Base-by-base conservation (phyloP, 1,140 invertebrate genomes). In the Plutomurus gul region DNA sequence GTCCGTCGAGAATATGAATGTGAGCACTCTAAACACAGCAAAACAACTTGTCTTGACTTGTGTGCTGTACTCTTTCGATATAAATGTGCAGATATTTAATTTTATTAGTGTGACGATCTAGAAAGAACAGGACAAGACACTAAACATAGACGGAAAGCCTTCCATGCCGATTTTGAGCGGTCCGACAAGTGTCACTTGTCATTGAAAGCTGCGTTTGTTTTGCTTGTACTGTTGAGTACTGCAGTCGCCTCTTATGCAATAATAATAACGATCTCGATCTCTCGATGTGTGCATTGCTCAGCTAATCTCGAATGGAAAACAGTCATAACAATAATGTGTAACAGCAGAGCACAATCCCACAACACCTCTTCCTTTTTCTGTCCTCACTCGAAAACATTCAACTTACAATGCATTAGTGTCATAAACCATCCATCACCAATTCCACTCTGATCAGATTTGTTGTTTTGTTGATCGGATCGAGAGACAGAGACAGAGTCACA, bases 81-180 rank as follows among this genome's bases (percentile, higher is more conserved):
- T 65, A 65, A 65, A 36, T 65, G 56, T 65, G 25, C 8, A 30
- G 56, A 65, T 65, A 65, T 65, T 65, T 65, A n/a, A n/a, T n/a
- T n/a, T n/a, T n/a, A n/a, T n/a, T n/a, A n/a, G n/a, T 65, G 36
- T 65, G 56, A 65, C 25, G 27, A 65, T 25, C 30, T 65, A 33
- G 56, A 30, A 27, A 65, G 36, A 65, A 65, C 56, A 60, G 16
- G 51, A 33, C 51, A 33, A 33, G 27, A 33, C 27, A 65, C 56
- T 65, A 65, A 65, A 65, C 56, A 65, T 65, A 65, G 56, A 65
- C 27, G n/a, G 16, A 65, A 65, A 65, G 56, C 56, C 56, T 65
- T 65, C 56, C 56, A 65, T 65, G 56, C 56, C 56, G 56, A 65
- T 65, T 65, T 65, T 65, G n/a, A 65, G 56, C 56, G n/a, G n/a